Evolutionary conservation across 2,888 invertebrate species (phyloP), one percentile per base, ranked within the genome.

Genomic region (Dolichopus griseipennis): DNA sequence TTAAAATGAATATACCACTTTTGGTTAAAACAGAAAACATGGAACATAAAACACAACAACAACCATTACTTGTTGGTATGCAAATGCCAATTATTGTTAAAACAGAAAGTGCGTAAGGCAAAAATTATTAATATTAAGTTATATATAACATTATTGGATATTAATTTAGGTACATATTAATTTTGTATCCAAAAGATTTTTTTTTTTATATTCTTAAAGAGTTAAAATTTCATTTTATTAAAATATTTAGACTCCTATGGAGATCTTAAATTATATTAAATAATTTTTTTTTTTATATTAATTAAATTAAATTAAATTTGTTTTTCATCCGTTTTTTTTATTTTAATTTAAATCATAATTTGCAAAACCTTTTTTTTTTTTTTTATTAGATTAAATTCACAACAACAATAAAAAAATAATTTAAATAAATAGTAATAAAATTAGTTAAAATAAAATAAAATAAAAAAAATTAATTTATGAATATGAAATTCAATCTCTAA

Each of bases 51-150:
- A 75, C 78, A 12, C 20, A 41, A 20, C 64, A 66, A 10, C 34
- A 69, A 34, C 74, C 78, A 12, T 71, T 76, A n/a, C 69, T 76
- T 64, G 74, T 74, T 66, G 71, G 75, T 66, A 69, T 73, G 67
- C 74, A 75, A 61, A 73, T 81, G 79, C 80, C 81, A 70, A 76
- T 81, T 70, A 79, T 81, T 73, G 81, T 81, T 18, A 81, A 81
- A 72, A 81, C 81, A 43, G 81, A 81, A 75, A 81, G 81, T 73
- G 81, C 80, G 75, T 81, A 80, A 78, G 75, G 73, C 69, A 73
- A 43, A 65, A 66, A 18, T 61, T 66, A 52, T 43, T 10, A 43
- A 43, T 43, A 43, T 15, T 15, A 10, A 43, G 15, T 43, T 43
- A 43, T 10, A 43, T 43, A 15, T 10, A 43, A 43, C 15, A 10